These are phyloP conservation scores for Zele albiditarsus DNA, from an alignment of 2,888 invertebrate species.

Conservation along the genomic window DNA sequence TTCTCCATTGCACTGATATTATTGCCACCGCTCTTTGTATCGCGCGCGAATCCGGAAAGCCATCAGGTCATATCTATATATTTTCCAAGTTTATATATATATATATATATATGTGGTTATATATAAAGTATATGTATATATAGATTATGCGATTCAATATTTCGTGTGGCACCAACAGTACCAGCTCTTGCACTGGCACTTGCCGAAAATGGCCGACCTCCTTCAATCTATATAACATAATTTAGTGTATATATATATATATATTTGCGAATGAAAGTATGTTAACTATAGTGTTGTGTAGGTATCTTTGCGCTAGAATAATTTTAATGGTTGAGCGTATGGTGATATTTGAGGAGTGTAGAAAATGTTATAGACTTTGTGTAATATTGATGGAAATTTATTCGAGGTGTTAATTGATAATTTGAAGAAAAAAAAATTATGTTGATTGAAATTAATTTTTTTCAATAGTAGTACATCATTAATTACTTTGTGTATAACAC, in stretches of 20 bases:
- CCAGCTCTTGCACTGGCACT: conserved; percentile 42
- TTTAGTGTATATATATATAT: not conserved
- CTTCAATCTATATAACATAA: not conserved
- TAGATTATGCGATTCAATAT: conserved; percentile 25
- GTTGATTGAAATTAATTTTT: no score
- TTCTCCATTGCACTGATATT: not conserved
- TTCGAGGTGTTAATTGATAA: no score
- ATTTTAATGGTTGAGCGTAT: no score
- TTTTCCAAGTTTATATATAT: not conserved
- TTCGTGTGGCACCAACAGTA: conserved; percentile 44
- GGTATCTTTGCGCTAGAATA: no score
- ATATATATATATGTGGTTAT: conserved; percentile 19
- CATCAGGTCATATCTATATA: not conserved
- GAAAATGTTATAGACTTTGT: no score
- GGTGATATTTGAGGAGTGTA: no score
- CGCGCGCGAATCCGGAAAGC: conserved; percentile 29
- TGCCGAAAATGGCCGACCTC: conserved; percentile 34
- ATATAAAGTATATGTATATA: conserved; percentile 19
- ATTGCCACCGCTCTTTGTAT: conserved; percentile 24
- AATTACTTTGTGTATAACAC: no score
- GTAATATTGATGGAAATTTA: no score
- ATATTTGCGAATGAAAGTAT: not conserved
- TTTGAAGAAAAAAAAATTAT: no score
- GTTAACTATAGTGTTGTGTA: no score
- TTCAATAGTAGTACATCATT: no score